These are phyloP conservation scores for Delia radicum DNA, from an alignment of 1,140 invertebrate genomes.

Conservation along the genomic window DNA sequence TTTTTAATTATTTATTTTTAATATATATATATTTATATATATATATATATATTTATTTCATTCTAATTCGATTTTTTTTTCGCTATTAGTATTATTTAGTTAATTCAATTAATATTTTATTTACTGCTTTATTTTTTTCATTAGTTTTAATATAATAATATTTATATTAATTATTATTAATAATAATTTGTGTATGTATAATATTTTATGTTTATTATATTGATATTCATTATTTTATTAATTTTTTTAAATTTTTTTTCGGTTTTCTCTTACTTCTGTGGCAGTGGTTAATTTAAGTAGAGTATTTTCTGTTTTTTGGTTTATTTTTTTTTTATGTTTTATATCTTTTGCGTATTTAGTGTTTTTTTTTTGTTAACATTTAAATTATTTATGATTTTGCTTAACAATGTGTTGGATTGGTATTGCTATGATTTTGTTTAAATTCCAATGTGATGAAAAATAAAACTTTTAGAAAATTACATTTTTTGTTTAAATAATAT, in stretches of 20 bases:
- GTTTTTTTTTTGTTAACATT: too few species aligned
- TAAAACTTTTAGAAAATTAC: background rate
- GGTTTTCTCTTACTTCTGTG: constrained; percentile 14
- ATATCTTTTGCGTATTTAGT: too few species aligned
- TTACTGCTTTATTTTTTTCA: background rate
- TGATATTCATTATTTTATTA: constrained; percentile 22
- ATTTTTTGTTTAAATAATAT: too few species aligned
- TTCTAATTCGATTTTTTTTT: constrained; percentile 8
- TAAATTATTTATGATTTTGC: background rate
- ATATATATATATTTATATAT: constrained; percentile 1
- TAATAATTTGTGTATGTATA: constrained; percentile 12
- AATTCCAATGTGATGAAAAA: background rate
- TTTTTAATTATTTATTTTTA: background rate
- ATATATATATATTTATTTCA: constrained; percentile 21
- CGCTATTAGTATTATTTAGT: constrained; percentile 1
- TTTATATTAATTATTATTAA: constrained; percentile 7
- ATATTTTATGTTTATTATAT: constrained; percentile 10
- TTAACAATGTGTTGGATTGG: background rate
- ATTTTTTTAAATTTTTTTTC: constrained; percentile 18
- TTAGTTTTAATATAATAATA: constrained; percentile 2
- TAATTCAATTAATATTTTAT: constrained; percentile 23
- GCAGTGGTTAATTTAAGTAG: constrained; percentile 5
- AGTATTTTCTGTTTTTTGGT: background rate
- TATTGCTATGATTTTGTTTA: background rate
- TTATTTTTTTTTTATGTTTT: background rate